These are phyloP conservation scores for Tinea semifulvella DNA, from an alignment of 2,888 invertebrate species.

Conservation along the genomic window DNA sequence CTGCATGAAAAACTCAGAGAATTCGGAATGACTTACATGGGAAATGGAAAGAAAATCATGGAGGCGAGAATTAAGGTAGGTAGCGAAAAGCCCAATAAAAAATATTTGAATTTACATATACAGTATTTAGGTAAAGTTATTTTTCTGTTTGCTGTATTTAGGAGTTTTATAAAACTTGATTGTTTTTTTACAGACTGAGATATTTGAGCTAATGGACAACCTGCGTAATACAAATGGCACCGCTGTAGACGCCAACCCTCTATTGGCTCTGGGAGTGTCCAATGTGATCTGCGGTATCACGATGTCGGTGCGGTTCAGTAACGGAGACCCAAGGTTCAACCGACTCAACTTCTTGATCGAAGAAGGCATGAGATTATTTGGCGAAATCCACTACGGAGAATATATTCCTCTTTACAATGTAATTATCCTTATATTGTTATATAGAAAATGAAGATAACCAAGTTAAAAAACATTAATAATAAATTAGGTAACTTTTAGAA, in stretches of 20 bases:
- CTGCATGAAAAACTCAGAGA: slow-evolving; percentile 84
- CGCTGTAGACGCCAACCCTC: slow-evolving; percentile 77
- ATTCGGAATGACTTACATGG: slow-evolving; percentile 89
- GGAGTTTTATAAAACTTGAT: too few species aligned
- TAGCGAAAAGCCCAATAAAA: slow-evolving; percentile 22
- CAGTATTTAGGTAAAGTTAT: too few species aligned
- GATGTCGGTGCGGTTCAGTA: slow-evolving; percentile 87
- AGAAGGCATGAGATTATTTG: slow-evolving; percentile 90
- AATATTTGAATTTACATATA: not conserved
- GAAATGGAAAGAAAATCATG: slow-evolving; percentile 82
- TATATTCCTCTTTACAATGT: slow-evolving; percentile 82
- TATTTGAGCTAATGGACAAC: slow-evolving; percentile 75
- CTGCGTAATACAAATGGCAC: slow-evolving; percentile 71
- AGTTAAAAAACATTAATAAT: not conserved
- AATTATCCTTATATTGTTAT: slow-evolving; percentile 20
- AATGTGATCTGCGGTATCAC: slow-evolving; percentile 92
- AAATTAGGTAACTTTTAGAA: not conserved
- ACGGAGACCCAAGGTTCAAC: slow-evolving; percentile 79
- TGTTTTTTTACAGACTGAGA: slow-evolving; percentile 70
- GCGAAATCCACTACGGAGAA: slow-evolving; percentile 82
- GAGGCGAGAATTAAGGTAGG: slow-evolving; percentile 85
- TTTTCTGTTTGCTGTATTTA: too few species aligned
- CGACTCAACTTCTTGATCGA: slow-evolving; percentile 88
- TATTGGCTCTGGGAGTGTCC: slow-evolving; percentile 82
- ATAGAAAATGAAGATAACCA: slow-evolving; percentile 9